These are phyloP conservation scores for Pithys albifrons DNA, from an alignment of 2,113 vertebrate genomes.

Conservation along the genomic window DNA sequence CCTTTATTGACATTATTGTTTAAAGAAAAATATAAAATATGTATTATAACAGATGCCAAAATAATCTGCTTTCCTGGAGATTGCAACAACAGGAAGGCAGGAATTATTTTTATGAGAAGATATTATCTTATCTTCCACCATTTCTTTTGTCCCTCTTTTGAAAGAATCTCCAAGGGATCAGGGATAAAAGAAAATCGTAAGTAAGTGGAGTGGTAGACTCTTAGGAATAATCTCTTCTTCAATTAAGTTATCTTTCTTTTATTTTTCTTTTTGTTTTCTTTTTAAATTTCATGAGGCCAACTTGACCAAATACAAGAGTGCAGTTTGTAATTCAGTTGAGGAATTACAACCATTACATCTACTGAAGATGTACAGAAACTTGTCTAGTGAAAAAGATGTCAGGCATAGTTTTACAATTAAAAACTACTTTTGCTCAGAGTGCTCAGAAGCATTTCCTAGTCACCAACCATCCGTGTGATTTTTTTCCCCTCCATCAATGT, in stretches of 20 bases:
- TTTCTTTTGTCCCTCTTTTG: neutral
- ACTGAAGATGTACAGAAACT: neutral
- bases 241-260: neutral
- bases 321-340: neutral
- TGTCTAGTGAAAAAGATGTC: neutral
- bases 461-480: neutral
- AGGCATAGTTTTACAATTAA: neutral
- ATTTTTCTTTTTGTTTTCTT: neutral
- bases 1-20: neutral
- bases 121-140: neutral
- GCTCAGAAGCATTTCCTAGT: neutral
- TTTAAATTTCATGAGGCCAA: neutral
- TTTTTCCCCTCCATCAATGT: neutral
- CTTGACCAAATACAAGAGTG: neutral
- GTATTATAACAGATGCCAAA: neutral
- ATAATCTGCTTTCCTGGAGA: neutral
- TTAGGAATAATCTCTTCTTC: neutral
- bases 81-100: neutral
- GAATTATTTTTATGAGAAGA: neutral
- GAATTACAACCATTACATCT: neutral
- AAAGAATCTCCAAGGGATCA: neutral
- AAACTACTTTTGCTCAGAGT: neutral
- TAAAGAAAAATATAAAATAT: neutral
- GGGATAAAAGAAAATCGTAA: neutral
- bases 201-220: neutral